phyloP scores from a whole-genome alignment of 2,797 vertebrate species.

The Rhynchotus rufescens region DNA sequence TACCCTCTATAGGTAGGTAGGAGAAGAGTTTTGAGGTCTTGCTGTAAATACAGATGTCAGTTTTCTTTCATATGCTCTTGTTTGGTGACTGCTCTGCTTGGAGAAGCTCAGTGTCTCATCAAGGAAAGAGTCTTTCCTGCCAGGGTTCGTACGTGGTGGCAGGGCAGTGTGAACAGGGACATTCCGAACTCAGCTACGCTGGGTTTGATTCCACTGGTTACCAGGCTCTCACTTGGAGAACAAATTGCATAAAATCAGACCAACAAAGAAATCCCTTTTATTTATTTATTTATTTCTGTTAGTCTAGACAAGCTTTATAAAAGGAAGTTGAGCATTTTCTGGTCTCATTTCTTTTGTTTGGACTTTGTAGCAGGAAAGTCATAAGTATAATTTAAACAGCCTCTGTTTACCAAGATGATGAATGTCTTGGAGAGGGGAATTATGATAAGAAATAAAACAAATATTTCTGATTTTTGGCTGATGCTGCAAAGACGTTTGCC shows the following conservation, averaged over 20 bases:
- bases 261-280: not conserved
- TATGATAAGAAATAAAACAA: conserved; percentile 7
- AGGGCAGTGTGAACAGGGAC: not conserved
- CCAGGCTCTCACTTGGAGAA: conserved; percentile 31
- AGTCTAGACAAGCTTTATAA: not conserved
- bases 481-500: not conserved
- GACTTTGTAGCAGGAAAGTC: not conserved
- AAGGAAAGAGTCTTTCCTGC: not conserved
- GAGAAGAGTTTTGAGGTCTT: not conserved
- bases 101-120: not conserved
- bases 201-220: not conserved
- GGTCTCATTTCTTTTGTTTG: not conserved
- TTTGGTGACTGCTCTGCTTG: not conserved
- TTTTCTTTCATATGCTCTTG: not conserved
- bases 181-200: not conserved
- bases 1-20: not conserved
- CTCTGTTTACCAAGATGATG: not conserved
- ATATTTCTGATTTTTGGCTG: not conserved
- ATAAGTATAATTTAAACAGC: not conserved
- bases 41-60: conserved; percentile 19
- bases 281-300: not conserved
- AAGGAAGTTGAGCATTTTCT: not conserved
- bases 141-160: not conserved
- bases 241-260: conserved; percentile 25
- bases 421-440: not conserved